Evolutionary conservation across 2,797 vertebrate species (phyloP).

Genomic region (Netta rufina): DNA sequence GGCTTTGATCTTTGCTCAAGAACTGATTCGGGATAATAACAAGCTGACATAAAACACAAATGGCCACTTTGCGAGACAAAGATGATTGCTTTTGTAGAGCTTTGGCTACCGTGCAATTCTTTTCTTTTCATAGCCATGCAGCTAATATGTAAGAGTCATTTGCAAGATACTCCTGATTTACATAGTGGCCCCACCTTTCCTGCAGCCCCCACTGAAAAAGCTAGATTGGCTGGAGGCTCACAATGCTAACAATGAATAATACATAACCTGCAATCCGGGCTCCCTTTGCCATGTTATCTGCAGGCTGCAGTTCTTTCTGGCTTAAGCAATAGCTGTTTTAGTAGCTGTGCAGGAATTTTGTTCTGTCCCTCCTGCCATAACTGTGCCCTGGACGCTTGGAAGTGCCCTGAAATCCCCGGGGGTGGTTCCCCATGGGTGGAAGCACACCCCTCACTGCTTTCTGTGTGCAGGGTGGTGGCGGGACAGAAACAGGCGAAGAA

Average conservation of each 20-base stretch:
- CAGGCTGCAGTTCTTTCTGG: slow-evolving; percentile 10
- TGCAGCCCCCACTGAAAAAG: slow-evolving; percentile 28
- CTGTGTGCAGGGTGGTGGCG: neutral
- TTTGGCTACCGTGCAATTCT: slow-evolving; percentile 5
- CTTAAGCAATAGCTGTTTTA: slow-evolving; percentile 35
- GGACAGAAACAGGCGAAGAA: neutral
- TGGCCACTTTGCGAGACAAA: slow-evolving; percentile 60
- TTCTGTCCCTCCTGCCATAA: slow-evolving; percentile 13
- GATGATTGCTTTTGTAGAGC: slow-evolving; percentile 47
- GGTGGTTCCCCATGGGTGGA: neutral
- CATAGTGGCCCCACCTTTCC: slow-evolving; percentile 43
- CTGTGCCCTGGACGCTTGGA: neutral
- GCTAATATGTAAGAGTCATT: slow-evolving; percentile 52
- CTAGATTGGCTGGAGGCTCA: slow-evolving; percentile 50
- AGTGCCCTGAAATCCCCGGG: neutral
- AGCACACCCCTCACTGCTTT: neutral
- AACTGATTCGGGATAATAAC: slow-evolving; percentile 46
- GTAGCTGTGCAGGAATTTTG: slow-evolving; percentile 30
- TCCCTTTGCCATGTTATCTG: slow-evolving; percentile 24
- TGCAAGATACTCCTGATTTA: slow-evolving; percentile 51
- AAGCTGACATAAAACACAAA: slow-evolving; percentile 50
- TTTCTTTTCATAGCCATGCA: slow-evolving; percentile 37
- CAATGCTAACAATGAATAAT: slow-evolving; percentile 61
- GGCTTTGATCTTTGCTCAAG: slow-evolving; percentile 54
- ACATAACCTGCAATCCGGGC: slow-evolving; percentile 63